Evolutionary conservation across 2,888 invertebrate species (phyloP), one percentile per base, ranked within the genome.

Genomic region (Carcina quercana): DNA sequence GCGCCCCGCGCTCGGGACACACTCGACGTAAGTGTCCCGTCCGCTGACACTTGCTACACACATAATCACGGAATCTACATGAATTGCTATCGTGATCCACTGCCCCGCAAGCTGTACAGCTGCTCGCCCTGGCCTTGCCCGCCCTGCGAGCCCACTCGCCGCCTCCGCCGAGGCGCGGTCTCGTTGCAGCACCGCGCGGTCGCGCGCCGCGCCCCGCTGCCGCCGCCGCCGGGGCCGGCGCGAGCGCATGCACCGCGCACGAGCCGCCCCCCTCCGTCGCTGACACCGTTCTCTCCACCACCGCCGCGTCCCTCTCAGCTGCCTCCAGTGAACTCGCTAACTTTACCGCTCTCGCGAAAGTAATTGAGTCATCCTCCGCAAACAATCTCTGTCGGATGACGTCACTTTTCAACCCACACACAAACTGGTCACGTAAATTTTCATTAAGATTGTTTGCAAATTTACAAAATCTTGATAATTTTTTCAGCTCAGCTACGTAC

Each of bases 311-410:
- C 15, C 10, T 7, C 3, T 12, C 11, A 2, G 33, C 33, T 2
- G 33, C 10, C 12, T 34, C 33, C 11, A 34, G 6, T 15, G 28
- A 14, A 6, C 11, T 10, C 2, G 33, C 33, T 3, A 25, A 13
- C 2, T 7, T 14, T 5, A 28, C 15, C 11, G 33, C 33, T 8
- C 8, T 20, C 5, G 7, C 19, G 12, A 28, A 34, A n/a, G 10
- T 28, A 5, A 22, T 6, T 2, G n/a, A n/a, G 2, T 25, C 14
- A 1, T 15, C 13, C 17, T 19, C 28, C 4, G 17, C 15, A 13
- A 33, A 33, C 10, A 28, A 13, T 10, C 17, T 13, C 10, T 33
- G 25, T 11, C 33, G 11, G 10, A 19, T 14, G 1, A 8, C 4
- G 10, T 17, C 20, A 13, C 19, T 25, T 1, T 11, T 3, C 5